Base-by-base conservation (phyloP, 2,888 invertebrate species). In the Hyles lineata region DNA sequence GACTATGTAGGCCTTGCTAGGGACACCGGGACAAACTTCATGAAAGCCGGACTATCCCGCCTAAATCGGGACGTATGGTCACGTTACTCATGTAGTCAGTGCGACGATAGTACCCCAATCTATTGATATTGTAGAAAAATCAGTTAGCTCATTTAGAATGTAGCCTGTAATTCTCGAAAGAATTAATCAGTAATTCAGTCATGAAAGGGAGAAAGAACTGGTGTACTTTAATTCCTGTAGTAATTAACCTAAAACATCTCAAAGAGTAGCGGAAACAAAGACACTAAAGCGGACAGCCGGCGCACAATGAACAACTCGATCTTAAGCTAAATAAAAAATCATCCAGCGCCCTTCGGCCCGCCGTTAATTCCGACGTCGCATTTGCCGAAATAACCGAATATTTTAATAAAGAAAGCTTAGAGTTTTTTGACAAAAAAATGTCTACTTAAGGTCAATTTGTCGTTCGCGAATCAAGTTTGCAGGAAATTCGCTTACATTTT, bases 401-500 rank as follows among this genome's bases (percentile, higher is more conserved):
- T 75, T 79, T 81, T 76, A 78, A 80, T 80, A 81, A 79, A 72
- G 76, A 73, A 70, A 79, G 83, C 81, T 82, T 83, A 79, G 80
- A 83, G 84, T 80, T 83, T 82, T 62, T 77, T 73, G 75, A 76
- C 73, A 80, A 82, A 85, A 61, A 85, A 86, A 78, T 82, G 81
- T 85, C 85, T 85, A 84, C 85, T 82, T 86, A 80, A 87, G 86
- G 86, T 87, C 87, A 86, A 86, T 87, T 87, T 84, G 78, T 80
- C 83, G 84, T 85, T 84, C 81, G 80, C 79, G 83, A 89, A 90
- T 90, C 89, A 89, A 89, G 86, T 87, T 83, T 84, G 81, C 82
- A 85, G 85, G 83, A 87, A 90, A 90, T 84, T 89, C 89, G 88
- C 88, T 89, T 88, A 89, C 87, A 90, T 89, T 91, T 90, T 90